A percentile compares a stretch with the other conserved stretches of the same genome.
Conservation (phyloP, 1,140 invertebrate species). For the Lysiphlebus fabarum region DNA sequence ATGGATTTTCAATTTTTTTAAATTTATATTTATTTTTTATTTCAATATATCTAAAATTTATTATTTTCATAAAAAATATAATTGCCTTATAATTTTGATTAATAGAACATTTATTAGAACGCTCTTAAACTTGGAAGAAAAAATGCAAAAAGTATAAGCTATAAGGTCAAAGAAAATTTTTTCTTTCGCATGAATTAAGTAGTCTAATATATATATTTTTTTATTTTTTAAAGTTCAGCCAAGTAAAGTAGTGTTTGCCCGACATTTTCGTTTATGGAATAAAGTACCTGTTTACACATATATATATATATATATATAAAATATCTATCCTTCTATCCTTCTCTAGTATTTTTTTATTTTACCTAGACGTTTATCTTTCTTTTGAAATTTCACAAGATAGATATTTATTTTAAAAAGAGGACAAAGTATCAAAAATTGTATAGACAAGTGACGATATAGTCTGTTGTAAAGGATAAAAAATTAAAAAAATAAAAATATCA, state of each 20-base stretch:
- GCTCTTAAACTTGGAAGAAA: too few species aligned
- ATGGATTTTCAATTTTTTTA: too few species aligned
- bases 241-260: not conserved
- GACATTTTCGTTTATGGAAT: not conserved
- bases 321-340: slow-evolving; percentile 18
- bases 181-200: slow-evolving; percentile 3
- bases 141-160: too few species aligned
- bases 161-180: too few species aligned
- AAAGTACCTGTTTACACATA: not conserved
- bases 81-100: too few species aligned
- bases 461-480: slow-evolving; percentile 17
- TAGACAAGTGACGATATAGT: slow-evolving; percentile 32
- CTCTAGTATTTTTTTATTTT: not conserved
- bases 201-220: slow-evolving; percentile 5
- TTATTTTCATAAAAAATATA: too few species aligned
- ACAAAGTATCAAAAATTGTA: slow-evolving; percentile 28
- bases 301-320: not conserved
- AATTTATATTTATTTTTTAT: too few species aligned
- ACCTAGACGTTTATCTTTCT: slow-evolving; percentile 20
- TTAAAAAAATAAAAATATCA: slow-evolving; percentile 17
- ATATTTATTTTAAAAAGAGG: slow-evolving; percentile 43
- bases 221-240: not conserved
- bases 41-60: too few species aligned
- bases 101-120: too few species aligned
- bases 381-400: slow-evolving; percentile 36